Conservation (phyloP, 2,888 invertebrate genomes). For the Lypha dubia region DNA sequence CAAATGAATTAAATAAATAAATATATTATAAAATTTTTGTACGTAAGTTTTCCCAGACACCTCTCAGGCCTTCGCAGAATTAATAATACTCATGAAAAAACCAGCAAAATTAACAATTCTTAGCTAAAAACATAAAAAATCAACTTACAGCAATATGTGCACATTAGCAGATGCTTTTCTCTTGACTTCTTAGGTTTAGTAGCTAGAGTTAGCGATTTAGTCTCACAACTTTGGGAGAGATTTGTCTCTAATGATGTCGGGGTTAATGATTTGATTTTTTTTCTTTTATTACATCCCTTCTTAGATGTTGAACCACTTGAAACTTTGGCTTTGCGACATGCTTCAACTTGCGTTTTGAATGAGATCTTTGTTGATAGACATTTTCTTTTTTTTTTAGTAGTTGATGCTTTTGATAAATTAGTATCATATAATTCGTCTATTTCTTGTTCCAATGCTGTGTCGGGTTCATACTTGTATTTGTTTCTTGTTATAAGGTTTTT, state of each 20-base stretch:
- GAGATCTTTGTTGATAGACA: not conserved
- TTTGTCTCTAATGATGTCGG: not conserved
- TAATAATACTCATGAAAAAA: not conserved
- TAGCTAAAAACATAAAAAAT: not conserved
- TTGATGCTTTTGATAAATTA: not conserved
- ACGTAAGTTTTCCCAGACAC: too few relatives aligned
- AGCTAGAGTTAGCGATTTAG: not conserved
- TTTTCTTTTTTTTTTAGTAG: not conserved
- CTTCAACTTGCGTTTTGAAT: not conserved
- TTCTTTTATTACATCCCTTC: not conserved
- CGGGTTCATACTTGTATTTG: too few relatives aligned
- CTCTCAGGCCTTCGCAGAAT: too few relatives aligned
- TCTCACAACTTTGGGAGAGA: not conserved
- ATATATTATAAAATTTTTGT: too few relatives aligned
- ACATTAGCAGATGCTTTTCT: conserved; percentile 25
- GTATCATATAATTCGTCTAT: too few relatives aligned
- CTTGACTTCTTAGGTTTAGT: not conserved
- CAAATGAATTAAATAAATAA: not conserved
- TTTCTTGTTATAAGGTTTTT: too few relatives aligned
- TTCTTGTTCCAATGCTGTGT: too few relatives aligned
- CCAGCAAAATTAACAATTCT: not conserved
- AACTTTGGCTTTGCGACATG: not conserved
- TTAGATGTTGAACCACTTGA: not conserved
- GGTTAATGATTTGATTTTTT: not conserved
- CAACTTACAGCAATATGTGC: conserved; percentile 55